These are phyloP conservation scores for Trichoplusia ni DNA, from an alignment of 1,140 invertebrate species.

Conservation along the genomic window DNA sequence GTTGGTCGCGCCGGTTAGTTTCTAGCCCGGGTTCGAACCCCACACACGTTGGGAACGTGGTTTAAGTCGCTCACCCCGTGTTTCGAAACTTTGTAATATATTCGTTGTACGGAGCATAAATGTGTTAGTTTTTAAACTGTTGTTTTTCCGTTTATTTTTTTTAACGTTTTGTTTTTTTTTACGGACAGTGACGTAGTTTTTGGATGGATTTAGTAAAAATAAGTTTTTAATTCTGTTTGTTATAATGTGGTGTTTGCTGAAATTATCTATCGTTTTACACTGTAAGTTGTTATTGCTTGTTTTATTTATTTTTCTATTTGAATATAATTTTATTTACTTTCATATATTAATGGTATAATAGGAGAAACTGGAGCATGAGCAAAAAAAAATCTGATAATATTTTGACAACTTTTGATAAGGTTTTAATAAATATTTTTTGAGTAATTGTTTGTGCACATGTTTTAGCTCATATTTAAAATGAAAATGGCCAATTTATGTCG, in stretches of 20 bases:
- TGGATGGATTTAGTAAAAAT: slow-evolving; percentile 23
- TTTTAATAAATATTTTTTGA: too few species aligned
- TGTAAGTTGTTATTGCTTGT: slow-evolving; percentile 47
- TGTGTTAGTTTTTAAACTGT: slow-evolving; percentile 10
- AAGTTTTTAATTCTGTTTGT: slow-evolving; percentile 1
- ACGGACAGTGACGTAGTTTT: slow-evolving; percentile 20
- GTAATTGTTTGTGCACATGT: too few species aligned
- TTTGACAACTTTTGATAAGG: too few species aligned
- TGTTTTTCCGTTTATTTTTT: slow-evolving; percentile 4
- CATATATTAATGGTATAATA: too few species aligned
- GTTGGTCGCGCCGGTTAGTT: slow-evolving; percentile 70
- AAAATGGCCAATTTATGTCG: too few species aligned
- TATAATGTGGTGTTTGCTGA: slow-evolving; percentile 65
- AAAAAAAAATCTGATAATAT: too few species aligned
- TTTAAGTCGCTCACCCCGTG: slow-evolving; percentile 14
- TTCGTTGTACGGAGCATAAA: slow-evolving; percentile 4
- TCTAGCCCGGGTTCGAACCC: slow-evolving; percentile 62
- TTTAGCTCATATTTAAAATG: too few species aligned
- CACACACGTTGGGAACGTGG: slow-evolving; percentile 62
- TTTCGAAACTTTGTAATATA: slow-evolving; percentile 20
- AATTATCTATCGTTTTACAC: slow-evolving; percentile 55
- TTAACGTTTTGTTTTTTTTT: slow-evolving; percentile 3
- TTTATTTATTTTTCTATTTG: background rate
- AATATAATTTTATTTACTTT: background rate
- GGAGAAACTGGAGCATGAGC: too few species aligned